Base-by-base conservation (phyloP, 2,113 vertebrate genomes). In the Vombatus ursinus region DNA sequence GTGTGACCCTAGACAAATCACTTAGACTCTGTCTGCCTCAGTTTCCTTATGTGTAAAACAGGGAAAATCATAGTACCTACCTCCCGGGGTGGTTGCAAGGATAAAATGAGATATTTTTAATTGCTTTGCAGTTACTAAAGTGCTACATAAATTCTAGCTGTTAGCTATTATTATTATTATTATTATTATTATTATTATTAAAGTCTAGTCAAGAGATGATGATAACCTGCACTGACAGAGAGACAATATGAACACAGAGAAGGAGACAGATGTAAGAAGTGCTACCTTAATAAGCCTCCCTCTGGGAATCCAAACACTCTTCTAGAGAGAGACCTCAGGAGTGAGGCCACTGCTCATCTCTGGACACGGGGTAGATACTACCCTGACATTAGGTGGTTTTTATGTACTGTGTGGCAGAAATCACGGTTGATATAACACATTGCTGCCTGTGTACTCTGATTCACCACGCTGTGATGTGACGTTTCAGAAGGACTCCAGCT, bases 291-390 rank as follows among this genome's bases (percentile, higher is more conserved):
- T 91, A 94, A 91, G 37, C 31, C 95, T 94, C 48, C 24, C 22
- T 37, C 47, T 89, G 52, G 52, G 26, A 92, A 93, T 94, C n/a
- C 52, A 94, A 93, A 44, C 95, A 24, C 93, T 44, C 89, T 94
- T 96, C 47, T n/a, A 95, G 91, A 25, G 89, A 19, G 24, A 92
- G 16, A 11, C 90, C 77, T 93, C 52, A 94, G 77, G 93, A 94
- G 50, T 22, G 92, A 92, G 95, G 89, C 26, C 89, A 92, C 48
- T 91, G n/a, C 93, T 89, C 91, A 94, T 89, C 94, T 93, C 37
- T 96, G 77, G 92, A 95, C 52, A 68, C 3, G 93, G 44, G 25
- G 54, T 5, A 22, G 90, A 14, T 51, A 51, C 47, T 93, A 84
- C 54, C 92, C 16, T 95, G 25, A 3, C 89, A 68, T 50, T 91